Base-by-base conservation (phyloP, 2,113 vertebrate species). In the Heloderma charlesbogerti region DNA sequence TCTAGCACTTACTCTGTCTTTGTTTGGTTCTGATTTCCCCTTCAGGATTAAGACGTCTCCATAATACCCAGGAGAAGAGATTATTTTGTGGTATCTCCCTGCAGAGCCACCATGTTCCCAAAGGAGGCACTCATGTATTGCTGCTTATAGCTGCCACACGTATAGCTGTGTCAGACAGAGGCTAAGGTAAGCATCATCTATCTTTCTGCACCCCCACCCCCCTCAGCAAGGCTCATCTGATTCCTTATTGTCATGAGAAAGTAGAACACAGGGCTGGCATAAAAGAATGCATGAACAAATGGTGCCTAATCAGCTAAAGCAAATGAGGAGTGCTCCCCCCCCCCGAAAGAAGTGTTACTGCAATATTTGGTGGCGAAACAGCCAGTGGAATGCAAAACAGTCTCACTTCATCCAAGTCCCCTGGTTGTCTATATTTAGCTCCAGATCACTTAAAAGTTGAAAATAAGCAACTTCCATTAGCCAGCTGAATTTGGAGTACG, bases 111-210 rank as follows among this genome's bases (percentile, higher is more conserved):
- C 90, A 90, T 89, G 96, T 94, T 94, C 97, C 97, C 97, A 97
- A 95, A 95, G 97, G 97, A 97, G 97, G 97, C 97, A 97, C 95
- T 97, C 93, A 92, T 94, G 97, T 81, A 96, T 92, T 92, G 93
- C 95, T 88, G 82, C 95, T 95, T 90, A 93, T 93, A 95, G 92
- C 94, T 88, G 84, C n/a, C n/a, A n/a, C 91, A 91, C 85, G 69
- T 40, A 85, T 67, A 89, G 51, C 84, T 92, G 91, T 92, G 93
- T 94, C 80, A 92, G 63, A 89, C 92, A 97, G 87, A 95, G 92
- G 88, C 80, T 3, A n/a, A 95, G 91, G 87, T 91, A 93, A 81
- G 34, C 88, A 82, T 88, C 94, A 95, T 86, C 92, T 92, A 31
- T 92, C 89, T 93, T 96, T 77, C 92, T 78, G 75, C n/a, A 67